Evolutionary conservation across 1,140 invertebrate genomes (phyloP), one percentile per base, ranked within the genome.

Genomic region (Bathynomus jamesi): DNA sequence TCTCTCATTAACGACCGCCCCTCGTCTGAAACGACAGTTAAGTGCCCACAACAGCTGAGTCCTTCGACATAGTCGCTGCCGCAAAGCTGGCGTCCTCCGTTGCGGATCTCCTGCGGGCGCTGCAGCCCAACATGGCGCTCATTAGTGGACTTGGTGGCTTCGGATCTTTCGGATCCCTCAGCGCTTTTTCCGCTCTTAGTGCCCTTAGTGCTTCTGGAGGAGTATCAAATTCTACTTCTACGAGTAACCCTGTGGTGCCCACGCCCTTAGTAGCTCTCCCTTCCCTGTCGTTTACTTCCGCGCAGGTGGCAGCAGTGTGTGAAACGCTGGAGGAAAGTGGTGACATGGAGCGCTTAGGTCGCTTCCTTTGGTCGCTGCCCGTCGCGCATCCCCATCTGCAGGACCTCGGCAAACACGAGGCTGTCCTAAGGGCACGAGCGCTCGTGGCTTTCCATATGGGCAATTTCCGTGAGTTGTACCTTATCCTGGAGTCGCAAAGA

Each of bases 281-380:
- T 53, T 94, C 92, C 65, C 83, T 95, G 28, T 93, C 92, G 80
- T 95, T 95, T 84, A 93, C 90, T 78, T 93, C 94, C 65, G 86
- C 89, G 65, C 95, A 99, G 84, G 94, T 99, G 69, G 93, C 96
- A 8, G 94, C 96, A 79, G 96, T 98, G 4, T 99, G 96, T 84
- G 95, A 99, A 82, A 97, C 94, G 11, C 86, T 99, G 21, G 97
- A 99, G 82, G 96, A 99, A 80, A 93, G 90, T 80, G 95, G 95
- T 10, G 96, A 99, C 83, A 95, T 98, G 78, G 96, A 99, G 81
- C 84, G 96, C 61, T 85, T 99, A 61, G 94, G 93, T 4, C 85
- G 94, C 61, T 99, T 99, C 84, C 87, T 99, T 21, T 99, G 95
- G 95, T 96, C 95, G 17, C 84, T 99, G 46, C 94, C 93, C 0